Conservation (phyloP, 2,797 vertebrate species). For the Buphagus erythrorhynchus region DNA sequence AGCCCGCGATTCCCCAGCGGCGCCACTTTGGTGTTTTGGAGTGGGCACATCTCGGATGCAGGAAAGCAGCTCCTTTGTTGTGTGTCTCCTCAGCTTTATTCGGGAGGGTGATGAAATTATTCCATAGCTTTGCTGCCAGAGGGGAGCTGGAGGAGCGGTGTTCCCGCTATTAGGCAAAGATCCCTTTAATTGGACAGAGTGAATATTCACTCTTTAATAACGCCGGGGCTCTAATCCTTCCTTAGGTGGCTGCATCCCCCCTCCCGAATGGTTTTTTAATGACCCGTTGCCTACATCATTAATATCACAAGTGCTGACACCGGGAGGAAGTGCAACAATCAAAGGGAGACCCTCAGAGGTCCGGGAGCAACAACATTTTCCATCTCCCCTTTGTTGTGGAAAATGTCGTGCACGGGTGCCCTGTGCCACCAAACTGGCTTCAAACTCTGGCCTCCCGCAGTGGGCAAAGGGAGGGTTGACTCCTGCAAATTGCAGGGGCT, state of each 20-base stretch:
- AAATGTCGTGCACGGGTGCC: accelerated
- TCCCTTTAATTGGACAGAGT: slow-evolving; percentile 59
- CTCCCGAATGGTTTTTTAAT: slow-evolving; percentile 52
- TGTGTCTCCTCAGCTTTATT: neutral
- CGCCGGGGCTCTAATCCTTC: slow-evolving; percentile 36
- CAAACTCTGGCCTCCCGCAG: neutral
- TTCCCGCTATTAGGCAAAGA: slow-evolving; percentile 22
- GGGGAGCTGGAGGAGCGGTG: neutral
- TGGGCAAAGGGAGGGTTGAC: slow-evolving; percentile 29
- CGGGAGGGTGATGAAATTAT: neutral
- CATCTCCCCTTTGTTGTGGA: slow-evolving; percentile 43
- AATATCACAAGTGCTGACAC: slow-evolving; percentile 60
- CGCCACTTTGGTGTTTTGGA: neutral
- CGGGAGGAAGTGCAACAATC: slow-evolving; percentile 45
- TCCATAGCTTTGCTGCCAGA: slow-evolving; percentile 33
- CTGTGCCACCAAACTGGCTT: neutral
- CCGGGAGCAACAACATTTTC: neutral
- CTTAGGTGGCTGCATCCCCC: neutral
- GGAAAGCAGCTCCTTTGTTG: slow-evolving; percentile 19
- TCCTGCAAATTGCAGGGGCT: slow-evolving; percentile 33
- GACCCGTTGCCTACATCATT: slow-evolving; percentile 49
- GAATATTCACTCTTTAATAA: slow-evolving; percentile 62
- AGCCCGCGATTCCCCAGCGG: accelerated
- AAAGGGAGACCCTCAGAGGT: slow-evolving; percentile 55
- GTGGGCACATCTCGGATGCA: neutral